Conservation (phyloP, 2,113 vertebrate species). For the Natator depressus region DNA sequence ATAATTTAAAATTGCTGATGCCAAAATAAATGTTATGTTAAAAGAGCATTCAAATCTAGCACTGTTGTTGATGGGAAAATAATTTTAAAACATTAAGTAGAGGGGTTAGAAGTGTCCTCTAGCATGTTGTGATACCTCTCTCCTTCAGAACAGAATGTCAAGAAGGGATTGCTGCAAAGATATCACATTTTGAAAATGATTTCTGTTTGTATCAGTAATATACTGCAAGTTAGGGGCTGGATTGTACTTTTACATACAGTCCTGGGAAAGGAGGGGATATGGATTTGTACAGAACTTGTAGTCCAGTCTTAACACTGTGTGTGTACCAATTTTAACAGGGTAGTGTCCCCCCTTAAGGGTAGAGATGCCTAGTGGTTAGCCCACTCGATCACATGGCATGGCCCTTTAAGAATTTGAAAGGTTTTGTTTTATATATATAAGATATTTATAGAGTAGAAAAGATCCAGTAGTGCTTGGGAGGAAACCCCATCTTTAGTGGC, state of each 20-base stretch:
- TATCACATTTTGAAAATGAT: neutral
- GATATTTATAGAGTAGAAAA: too few species aligned
- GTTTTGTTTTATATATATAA: too few species aligned
- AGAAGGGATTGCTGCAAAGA: neutral
- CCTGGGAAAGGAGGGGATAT: neutral
- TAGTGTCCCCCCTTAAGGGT: too few species aligned
- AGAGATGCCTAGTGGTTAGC: too few species aligned
- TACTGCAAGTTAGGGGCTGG: neutral
- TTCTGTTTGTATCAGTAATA: neutral
- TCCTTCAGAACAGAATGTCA: neutral
- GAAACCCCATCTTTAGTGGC: too few species aligned
- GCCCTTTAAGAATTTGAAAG: too few species aligned
- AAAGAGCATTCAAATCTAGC: slow-evolving; percentile 1
- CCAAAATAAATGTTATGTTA: neutral
- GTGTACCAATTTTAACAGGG: too few species aligned
- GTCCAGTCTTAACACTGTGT: neutral
- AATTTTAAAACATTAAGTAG: neutral
- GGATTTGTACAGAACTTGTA: neutral
- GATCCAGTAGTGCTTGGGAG: too few species aligned
- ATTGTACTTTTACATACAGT: neutral
- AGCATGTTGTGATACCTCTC: neutral
- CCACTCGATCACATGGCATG: too few species aligned
- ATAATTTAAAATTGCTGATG: neutral
- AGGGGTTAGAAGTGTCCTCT: neutral
- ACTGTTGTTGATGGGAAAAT: neutral